Evolutionary conservation across 1,140 invertebrate genomes (phyloP).

Genomic region (Forficula auricularia): DNA sequence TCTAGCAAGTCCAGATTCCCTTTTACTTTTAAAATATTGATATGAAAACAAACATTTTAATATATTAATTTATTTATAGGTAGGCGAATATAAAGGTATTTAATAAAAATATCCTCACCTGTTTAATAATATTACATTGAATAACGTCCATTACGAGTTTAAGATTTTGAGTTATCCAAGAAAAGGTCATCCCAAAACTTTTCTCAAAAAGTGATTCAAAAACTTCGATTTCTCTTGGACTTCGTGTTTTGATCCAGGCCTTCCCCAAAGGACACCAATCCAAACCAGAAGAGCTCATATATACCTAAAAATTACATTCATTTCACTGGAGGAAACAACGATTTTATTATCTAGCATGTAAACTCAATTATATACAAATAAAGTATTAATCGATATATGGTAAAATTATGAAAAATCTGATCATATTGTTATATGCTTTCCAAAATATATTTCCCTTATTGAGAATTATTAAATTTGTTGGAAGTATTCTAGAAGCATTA

Average conservation of each 20-base stretch:
- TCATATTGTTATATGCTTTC: no score
- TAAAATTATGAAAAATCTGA: no score
- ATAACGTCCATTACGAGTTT: conserved; percentile 68
- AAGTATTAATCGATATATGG: no score
- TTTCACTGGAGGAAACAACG: neutral
- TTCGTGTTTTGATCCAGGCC: conserved; percentile 69
- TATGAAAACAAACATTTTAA: no score
- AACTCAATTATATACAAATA: no score
- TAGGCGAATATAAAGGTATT: conserved; percentile 3
- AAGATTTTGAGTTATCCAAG: conserved; percentile 70
- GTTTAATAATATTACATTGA: conserved; percentile 73
- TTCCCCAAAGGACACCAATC: conserved; percentile 70
- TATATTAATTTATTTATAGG: no score
- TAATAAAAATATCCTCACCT: conserved; percentile 23
- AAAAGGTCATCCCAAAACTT: conserved; percentile 57
- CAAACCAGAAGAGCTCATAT: conserved; percentile 89
- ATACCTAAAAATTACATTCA: conserved; percentile 35
- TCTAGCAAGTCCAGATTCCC: no score
- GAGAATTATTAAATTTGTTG: no score
- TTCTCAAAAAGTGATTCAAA: conserved; percentile 62
- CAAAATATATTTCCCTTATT: no score
- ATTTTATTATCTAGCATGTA: neutral
- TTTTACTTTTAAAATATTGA: no score
- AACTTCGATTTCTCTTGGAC: conserved; percentile 49
- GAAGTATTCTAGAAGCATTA: no score